Base-by-base conservation (phyloP, 2,888 invertebrate species). In the Caenorhabditis uteleia region DNA sequence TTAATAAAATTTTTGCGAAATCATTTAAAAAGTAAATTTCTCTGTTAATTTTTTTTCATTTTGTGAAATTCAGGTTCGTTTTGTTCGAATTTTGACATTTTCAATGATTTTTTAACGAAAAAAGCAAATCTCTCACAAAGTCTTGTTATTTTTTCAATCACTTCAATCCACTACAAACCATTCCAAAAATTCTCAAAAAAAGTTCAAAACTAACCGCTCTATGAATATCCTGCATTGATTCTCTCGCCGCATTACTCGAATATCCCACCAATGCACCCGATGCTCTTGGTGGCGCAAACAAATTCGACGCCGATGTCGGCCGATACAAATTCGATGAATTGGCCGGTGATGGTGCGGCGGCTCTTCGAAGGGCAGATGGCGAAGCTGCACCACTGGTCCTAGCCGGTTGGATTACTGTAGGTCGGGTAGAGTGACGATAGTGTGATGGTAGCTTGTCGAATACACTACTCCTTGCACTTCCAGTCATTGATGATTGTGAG, bases 391-490 rank as follows among this genome's bases (percentile, higher is more conserved):
- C 65, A 18, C 39, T 26, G 3, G 69, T 47, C 1, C 68, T 56
- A 14, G 62, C 53, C n/a, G 79, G 79, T 45, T 79, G 79, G 26
- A 77, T 68, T 12, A 75, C 75, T 14, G 74, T 69, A 4, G 78
- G 77, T 14, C 79, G 60, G 31, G 62, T 71, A 6, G 77, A 67
- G 21, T 68, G 70, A 33, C 71, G 61, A 54, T 79, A 79, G 43
- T 78, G 78, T 0, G 77, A 48, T 10, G 79, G 79, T 21, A 79
- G 70, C 29, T 65, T 62, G 54, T 66, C 69, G 44, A 71, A 72
- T 26, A 60, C 36, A 3, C 56, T 54, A 29, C 48, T 57, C 14
- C 67, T 48, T 23, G 67, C 56, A 16, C 68, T 62, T 12, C 56
- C 59, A 16, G 75, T 62, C 33, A 70, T 67, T 8, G 72, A 73